Conservation (phyloP, 2,113 vertebrate species). For the Lampris incognitus region DNA sequence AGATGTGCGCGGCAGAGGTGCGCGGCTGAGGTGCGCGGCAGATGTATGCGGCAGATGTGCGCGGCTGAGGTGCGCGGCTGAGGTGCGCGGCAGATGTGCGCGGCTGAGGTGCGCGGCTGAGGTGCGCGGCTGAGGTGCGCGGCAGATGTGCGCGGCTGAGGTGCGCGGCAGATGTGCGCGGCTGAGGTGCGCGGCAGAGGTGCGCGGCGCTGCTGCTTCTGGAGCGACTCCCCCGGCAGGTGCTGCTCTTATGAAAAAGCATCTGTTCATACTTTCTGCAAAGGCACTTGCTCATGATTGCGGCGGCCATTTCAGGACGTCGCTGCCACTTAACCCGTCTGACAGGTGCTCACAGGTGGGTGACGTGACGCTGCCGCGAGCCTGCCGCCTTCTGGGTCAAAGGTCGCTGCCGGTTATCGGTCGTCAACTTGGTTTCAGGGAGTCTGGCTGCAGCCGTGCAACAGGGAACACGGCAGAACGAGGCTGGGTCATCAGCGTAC, state of each 20-base stretch:
- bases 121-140: too few species aligned
- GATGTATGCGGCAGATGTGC: too few species aligned
- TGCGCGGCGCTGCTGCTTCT: constrained; percentile 32
- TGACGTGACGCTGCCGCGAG: constrained; percentile 77
- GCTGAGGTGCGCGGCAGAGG: too few species aligned
- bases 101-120: not conserved
- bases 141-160: too few species aligned
- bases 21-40: too few species aligned
- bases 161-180: too few species aligned
- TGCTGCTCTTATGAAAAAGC: constrained; percentile 30
- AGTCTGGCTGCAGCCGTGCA: constrained; percentile 78
- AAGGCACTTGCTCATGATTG: constrained; percentile 71
- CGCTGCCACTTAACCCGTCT: constrained; percentile 80
- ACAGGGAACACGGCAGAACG: constrained; percentile 70
- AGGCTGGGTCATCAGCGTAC: constrained; percentile 77
- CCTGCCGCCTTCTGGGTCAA: constrained; percentile 73
- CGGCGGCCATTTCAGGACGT: constrained; percentile 76
- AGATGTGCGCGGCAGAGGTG: too few species aligned
- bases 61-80: too few species aligned
- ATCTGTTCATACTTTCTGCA: constrained; percentile 70
- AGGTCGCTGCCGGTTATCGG: constrained; percentile 75
- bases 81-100: not conserved
- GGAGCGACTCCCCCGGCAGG: not conserved
- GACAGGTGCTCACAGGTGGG: constrained; percentile 73
- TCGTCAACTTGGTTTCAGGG: constrained; percentile 78